Percentiles rank a stretch among this genome's conserved stretches.
Conservation (phyloP, 2,113 vertebrate genomes). For the Theristicus caerulescens region DNA sequence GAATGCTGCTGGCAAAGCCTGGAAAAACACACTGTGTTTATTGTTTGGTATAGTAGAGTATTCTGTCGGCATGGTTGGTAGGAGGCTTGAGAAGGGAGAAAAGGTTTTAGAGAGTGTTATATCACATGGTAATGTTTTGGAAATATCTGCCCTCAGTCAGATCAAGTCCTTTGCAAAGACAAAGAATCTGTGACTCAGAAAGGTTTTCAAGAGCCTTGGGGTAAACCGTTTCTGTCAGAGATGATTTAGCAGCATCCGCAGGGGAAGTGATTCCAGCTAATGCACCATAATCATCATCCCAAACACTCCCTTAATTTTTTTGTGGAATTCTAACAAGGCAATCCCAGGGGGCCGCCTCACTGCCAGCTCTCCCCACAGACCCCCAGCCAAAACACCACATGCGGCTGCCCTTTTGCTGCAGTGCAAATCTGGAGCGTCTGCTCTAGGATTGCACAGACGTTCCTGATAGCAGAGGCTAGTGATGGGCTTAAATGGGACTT, state of each 20-base stretch:
- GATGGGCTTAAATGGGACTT: background rate
- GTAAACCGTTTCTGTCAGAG: background rate
- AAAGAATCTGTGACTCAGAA: background rate
- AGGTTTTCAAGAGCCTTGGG: conserved; percentile 17
- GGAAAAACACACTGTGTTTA: background rate
- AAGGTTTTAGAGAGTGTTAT: background rate
- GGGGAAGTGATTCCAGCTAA: background rate
- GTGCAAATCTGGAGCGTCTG: fast-evolving
- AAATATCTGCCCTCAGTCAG: background rate
- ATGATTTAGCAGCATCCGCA: conserved; percentile 6
- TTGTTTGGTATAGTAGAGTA: background rate
- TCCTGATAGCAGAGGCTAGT: background rate
- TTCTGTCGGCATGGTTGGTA: background rate
- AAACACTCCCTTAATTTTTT: background rate
- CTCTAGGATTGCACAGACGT: background rate
- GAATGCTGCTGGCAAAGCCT: background rate
- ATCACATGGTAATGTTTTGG: background rate
- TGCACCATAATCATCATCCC: background rate
- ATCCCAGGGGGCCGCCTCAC: fast-evolving
- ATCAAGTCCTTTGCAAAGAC: background rate
- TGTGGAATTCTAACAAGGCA: background rate
- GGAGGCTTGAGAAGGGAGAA: background rate
- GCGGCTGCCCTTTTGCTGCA: background rate
- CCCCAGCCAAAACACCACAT: background rate
- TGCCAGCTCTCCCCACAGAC: background rate